A percentile compares a stretch with the other conserved stretches of the same genome.
Evolutionary conservation across 1,140 invertebrate genomes (phyloP).

Genomic region (Drosophila tristis): DNA sequence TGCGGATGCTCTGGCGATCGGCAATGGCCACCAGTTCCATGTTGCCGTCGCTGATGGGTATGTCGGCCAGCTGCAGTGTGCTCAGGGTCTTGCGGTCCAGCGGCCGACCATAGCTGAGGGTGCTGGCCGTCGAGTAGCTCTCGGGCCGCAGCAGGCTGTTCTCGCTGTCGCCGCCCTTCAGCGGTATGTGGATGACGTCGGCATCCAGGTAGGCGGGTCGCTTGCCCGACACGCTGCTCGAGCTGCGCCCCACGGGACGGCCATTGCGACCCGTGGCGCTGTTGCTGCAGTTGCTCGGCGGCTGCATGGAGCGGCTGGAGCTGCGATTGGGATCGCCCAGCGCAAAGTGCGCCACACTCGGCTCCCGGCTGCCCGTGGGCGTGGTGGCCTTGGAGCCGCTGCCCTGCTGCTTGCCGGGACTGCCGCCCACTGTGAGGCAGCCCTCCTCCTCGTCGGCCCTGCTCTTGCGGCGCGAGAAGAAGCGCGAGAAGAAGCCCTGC

Average conservation of each 20-base stretch:
- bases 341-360: constrained; percentile 66
- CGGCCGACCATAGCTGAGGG: constrained; percentile 70
- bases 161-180: constrained; percentile 85
- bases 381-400: constrained; percentile 50
- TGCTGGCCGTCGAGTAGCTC: constrained; percentile 74
- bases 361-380: constrained; percentile 65
- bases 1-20: constrained; percentile 79
- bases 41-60: constrained; percentile 81
- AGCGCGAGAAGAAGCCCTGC: constrained; percentile 87
- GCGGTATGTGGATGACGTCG: constrained; percentile 87
- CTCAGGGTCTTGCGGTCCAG: constrained; percentile 81
- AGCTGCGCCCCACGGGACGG: constrained; percentile 85
- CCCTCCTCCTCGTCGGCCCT: constrained; percentile 64
- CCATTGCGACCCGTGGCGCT: constrained; percentile 55
- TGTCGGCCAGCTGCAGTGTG: constrained; percentile 81
- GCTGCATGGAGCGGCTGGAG: constrained; percentile 69
- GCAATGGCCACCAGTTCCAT: constrained; percentile 83
- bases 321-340: constrained; percentile 74
- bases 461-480: constrained; percentile 86
- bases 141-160: constrained; percentile 71
- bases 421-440: constrained; percentile 4
- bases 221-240: constrained; percentile 86
- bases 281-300: constrained; percentile 28
- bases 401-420: constrained; percentile 20
- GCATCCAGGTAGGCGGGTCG: constrained; percentile 83